Evolutionary conservation across 2,113 vertebrate genomes (phyloP).

Genomic region (Dasyurus viverrinus): DNA sequence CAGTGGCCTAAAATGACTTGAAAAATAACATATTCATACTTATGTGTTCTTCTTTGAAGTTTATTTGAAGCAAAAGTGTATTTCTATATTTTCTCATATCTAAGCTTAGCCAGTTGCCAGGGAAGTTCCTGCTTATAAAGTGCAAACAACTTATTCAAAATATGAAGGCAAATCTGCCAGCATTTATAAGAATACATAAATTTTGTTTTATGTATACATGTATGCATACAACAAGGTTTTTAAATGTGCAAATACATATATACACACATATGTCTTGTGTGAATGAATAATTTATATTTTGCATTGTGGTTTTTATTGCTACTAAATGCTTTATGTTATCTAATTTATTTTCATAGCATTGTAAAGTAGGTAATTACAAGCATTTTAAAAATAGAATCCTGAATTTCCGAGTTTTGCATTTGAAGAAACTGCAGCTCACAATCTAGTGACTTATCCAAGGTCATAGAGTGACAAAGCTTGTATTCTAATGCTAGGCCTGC

Average conservation of each 20-base stretch:
- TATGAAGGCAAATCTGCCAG: not conserved
- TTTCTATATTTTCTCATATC: not conserved
- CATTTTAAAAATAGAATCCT: not conserved
- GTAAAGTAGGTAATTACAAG: not conserved
- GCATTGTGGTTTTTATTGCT: not conserved
- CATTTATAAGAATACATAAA: not conserved
- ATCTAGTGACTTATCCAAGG: slow-evolving; percentile 23
- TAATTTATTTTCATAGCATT: not conserved
- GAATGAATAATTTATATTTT: not conserved
- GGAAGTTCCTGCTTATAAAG: slow-evolving; percentile 7
- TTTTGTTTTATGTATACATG: not conserved
- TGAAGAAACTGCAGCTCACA: slow-evolving; percentile 42
- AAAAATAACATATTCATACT: slow-evolving; percentile 73
- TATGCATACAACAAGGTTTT: not conserved
- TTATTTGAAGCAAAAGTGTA: not conserved
- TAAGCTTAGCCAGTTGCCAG: not conserved
- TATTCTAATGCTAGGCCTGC: slow-evolving; percentile 3
- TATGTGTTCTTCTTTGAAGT: slow-evolving; percentile 61
- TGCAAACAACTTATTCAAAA: not conserved
- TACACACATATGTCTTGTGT: not conserved
- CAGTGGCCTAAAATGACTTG: slow-evolving; percentile 70
- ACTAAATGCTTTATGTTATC: not conserved
- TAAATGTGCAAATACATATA: not conserved
- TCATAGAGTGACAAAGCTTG: slow-evolving; percentile 12
- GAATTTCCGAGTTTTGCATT: slow-evolving; percentile 38